Percentiles rank a stretch among this genome's conserved stretches.
phyloP scores from a whole-genome alignment of 37 sponge, comb jelly and placozoan genomes.

The Aphrocallistes beatrix region DNA sequence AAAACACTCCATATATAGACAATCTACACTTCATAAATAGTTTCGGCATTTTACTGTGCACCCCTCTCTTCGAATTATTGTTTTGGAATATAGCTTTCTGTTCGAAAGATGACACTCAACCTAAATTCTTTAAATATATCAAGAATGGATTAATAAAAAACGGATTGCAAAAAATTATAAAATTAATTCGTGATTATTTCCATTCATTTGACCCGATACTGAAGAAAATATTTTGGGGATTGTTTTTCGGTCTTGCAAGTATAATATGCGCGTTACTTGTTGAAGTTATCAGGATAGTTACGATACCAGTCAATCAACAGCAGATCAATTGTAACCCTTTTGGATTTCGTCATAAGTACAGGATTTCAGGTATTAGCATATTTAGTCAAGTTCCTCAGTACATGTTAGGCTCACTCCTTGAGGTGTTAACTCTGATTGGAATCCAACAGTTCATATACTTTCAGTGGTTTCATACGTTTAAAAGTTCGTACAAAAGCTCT shows the following conservation, averaged over 20 bases:
- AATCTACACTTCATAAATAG: not conserved
- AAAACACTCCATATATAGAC: not conserved
- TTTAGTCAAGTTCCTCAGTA: not conserved
- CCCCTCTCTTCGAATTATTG: not conserved
- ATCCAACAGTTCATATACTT: not conserved
- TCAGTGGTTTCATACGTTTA: not conserved
- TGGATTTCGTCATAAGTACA: not conserved
- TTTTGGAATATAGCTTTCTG: not conserved
- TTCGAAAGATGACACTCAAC: no score
- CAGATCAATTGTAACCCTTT: not conserved
- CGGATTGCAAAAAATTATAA: no score
- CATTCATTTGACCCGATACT: not conserved
- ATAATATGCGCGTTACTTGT: not conserved
- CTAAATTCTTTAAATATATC: no score
- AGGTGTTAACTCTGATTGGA: not conserved
- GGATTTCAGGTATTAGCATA: not conserved
- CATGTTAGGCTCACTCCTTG: not conserved
- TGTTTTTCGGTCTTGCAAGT: not conserved
- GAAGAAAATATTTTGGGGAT: slow-evolving; percentile 9
- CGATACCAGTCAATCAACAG: not conserved
- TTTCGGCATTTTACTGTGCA: not conserved
- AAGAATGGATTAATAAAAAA: no score
- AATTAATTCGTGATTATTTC: not conserved
- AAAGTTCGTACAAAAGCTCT: not conserved
- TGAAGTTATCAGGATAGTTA: not conserved